Conservation (phyloP, 2,113 vertebrate species). For the Pluvialis apricaria region DNA sequence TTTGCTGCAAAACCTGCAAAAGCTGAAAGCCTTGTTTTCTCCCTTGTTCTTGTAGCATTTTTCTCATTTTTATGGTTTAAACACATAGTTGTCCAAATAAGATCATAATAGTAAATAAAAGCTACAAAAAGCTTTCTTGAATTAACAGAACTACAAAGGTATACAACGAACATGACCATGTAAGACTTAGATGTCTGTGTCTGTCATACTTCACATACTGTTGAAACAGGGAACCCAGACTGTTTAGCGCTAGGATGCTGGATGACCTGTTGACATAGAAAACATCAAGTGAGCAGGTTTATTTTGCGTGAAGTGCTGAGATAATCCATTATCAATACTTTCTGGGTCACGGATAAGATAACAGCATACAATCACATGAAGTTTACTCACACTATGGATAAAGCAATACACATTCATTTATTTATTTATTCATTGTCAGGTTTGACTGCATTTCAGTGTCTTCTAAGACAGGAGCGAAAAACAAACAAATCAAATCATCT, state of each 20-base stretch:
- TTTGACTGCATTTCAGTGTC: neutral
- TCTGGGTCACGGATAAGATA: neutral
- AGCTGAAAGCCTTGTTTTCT: neutral
- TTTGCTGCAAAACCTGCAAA: neutral
- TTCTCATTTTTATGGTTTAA: neutral
- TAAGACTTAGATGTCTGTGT: neutral
- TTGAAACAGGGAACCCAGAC: neutral
- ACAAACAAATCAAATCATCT: neutral
- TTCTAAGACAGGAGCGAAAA: neutral
- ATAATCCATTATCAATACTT: conserved; percentile 1
- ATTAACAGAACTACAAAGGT: neutral
- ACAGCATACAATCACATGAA: neutral
- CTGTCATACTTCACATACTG: neutral
- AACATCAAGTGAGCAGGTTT: neutral
- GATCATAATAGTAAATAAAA: neutral
- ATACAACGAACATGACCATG: neutral
- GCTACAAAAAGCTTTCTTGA: neutral
- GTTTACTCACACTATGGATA: neutral
- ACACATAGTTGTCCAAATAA: neutral
- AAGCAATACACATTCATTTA: neutral
- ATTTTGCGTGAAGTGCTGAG: neutral
- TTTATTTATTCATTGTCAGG: neutral
- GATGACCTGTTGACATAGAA: neutral
- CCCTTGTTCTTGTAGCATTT: neutral
- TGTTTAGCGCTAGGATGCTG: neutral